Evolutionary conservation across 2,797 vertebrate genomes (phyloP), one percentile per base, ranked within the genome.

Genomic region (Lagorchestes hirsutus): DNA sequence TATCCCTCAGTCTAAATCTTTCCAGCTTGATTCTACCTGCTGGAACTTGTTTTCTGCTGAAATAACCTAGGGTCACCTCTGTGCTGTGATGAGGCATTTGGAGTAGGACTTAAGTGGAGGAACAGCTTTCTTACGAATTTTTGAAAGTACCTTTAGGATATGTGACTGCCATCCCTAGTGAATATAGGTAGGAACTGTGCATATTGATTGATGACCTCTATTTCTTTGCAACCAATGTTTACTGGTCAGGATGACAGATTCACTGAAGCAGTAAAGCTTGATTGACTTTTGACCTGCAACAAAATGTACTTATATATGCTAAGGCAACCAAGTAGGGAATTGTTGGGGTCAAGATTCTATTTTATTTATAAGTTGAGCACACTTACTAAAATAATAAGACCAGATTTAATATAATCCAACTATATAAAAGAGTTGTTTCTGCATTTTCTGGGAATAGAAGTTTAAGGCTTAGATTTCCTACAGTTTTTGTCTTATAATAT

Each of bases 231-330:
- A 90, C 91, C 92, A 18, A 0, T 93, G 31, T 95, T 92, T 93
- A 46, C 55, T 46, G 93, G 24, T 93, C 54, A 93, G 55, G 62
- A 92, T 94, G 97, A 54, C 91, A 91, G 93, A 93, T 98, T 96
- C 92, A 92, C 34, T 55, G 22, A 91, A 93, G 54, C 90, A 40
- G 93, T 96, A 95, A 92, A 56, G 74, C 90, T 82, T 93, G 82
- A 93, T 34, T 96, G 97, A 90, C 54, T 97, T 97, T 97, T 97
- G 90, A 93, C 57, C 97, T 96, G 22, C 0, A 40, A 27, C 12
- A 16, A 55, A 95, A 95, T 96, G 56, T 54, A 34, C 92, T 94
- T 31, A 4, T 3, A 1, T 91, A 16, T 90, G 40, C 59, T 34
- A 52, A 50, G 54, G n/a, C 90, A 67, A 92, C 90, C 29, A 29